These are phyloP conservation scores for Agrilus planipennis DNA, from an alignment of 1,140 invertebrate genomes.

Conservation along the genomic window DNA sequence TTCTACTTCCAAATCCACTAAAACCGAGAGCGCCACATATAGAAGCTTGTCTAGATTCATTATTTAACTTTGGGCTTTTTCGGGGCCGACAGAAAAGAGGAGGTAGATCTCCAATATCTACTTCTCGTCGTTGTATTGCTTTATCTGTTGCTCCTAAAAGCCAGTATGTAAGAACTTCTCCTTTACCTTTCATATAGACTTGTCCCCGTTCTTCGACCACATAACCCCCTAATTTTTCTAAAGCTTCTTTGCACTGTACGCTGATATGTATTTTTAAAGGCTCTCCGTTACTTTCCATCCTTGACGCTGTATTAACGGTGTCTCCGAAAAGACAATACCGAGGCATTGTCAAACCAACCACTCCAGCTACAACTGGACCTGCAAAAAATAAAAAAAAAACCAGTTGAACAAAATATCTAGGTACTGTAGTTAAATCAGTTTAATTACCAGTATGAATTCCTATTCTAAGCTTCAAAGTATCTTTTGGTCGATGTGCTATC, in stretches of 20 bases:
- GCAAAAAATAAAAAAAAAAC: constrained; percentile 8
- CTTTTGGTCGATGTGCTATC: constrained; percentile 83
- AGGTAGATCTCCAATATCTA: constrained; percentile 68
- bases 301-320: constrained; percentile 82
- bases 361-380: constrained; percentile 85
- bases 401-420: background rate
- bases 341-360: constrained; percentile 95
- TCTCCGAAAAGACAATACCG: constrained; percentile 91
- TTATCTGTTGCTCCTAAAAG: constrained; percentile 69
- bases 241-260: constrained; percentile 62
- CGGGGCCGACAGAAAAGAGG: constrained; percentile 66
- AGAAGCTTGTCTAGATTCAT: constrained; percentile 50
- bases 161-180: constrained; percentile 78
- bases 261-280: constrained; percentile 88
- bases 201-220: constrained; percentile 70
- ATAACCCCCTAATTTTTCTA: constrained; percentile 83
- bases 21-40: constrained; percentile 34
- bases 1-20: constrained; percentile 35
- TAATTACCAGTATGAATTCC: constrained; percentile 80
- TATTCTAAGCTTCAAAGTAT: constrained; percentile 85
- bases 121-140: constrained; percentile 70
- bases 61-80: constrained; percentile 59
- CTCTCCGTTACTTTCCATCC: constrained; percentile 91
- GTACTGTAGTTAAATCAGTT: background rate
- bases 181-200: constrained; percentile 85